Conservation (phyloP, 2,888 invertebrate genomes). For the Euzophera pinguis region DNA sequence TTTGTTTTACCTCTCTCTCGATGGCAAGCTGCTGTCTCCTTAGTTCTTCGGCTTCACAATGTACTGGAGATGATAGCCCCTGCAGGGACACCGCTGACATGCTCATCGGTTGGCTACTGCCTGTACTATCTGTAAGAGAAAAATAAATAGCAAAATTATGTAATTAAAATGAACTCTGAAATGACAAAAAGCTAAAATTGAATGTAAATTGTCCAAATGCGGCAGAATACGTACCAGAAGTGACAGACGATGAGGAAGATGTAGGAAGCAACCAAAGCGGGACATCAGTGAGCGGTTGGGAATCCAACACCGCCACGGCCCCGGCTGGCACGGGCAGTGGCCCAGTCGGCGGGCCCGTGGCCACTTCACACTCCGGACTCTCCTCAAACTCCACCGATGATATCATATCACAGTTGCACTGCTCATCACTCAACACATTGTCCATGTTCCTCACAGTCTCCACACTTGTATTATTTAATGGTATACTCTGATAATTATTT, state of each 20-base stretch:
- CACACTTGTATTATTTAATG: constrained; percentile 21
- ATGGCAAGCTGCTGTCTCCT: constrained; percentile 66
- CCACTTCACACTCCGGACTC: not conserved
- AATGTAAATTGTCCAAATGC: too few relatives aligned
- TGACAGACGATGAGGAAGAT: constrained; percentile 25
- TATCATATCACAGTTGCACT: constrained; percentile 18
- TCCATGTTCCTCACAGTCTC: constrained; percentile 15
- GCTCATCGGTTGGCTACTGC: constrained; percentile 29
- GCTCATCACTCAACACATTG: constrained; percentile 9
- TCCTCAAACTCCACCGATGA: constrained; percentile 22
- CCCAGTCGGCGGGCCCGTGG: constrained; percentile 33
- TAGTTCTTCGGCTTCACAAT: constrained; percentile 61
- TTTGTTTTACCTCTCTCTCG: constrained; percentile 60
- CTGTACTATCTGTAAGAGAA: constrained; percentile 28
- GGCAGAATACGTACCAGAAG: constrained; percentile 30
- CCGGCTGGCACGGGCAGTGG: constrained; percentile 61
- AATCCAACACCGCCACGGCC: constrained; percentile 36
- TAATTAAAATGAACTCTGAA: too few relatives aligned
- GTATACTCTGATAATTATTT: constrained; percentile 17
- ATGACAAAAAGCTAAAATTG: too few relatives aligned
- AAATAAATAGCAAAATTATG: not conserved
- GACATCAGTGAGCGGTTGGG: constrained; percentile 23
- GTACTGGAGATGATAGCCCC: constrained; percentile 35
- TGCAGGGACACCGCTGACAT: constrained; percentile 29
- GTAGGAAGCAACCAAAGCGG: constrained; percentile 29